phyloP scores from a whole-genome alignment of 2,888 invertebrate genomes.

The Elysia crispata region DNA sequence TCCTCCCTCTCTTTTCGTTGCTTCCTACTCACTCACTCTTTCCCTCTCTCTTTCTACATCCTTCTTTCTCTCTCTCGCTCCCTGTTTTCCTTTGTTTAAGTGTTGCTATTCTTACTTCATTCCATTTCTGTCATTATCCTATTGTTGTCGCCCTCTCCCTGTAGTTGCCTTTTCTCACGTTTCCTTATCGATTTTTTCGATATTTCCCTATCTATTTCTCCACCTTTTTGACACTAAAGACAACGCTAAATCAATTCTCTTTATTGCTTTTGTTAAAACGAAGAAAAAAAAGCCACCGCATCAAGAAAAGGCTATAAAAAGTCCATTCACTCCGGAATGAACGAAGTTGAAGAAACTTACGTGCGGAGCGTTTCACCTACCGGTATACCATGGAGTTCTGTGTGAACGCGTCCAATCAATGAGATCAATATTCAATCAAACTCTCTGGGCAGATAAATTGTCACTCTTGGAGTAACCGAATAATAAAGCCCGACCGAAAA shows the following conservation, averaged over 20 bases:
- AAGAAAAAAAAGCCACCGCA: no score
- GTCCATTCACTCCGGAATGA: no score
- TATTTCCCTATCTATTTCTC: background rate
- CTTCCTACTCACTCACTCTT: conserved; percentile 1
- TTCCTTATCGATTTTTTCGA: no score
- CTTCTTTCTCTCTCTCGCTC: background rate
- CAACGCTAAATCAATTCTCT: background rate
- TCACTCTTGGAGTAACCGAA: background rate
- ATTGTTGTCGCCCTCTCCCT: background rate
- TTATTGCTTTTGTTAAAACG: background rate
- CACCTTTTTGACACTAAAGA: background rate
- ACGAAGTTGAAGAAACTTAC: no score
- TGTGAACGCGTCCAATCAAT: no score
- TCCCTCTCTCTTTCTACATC: background rate
- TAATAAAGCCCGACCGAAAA: background rate
- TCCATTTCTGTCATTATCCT: background rate
- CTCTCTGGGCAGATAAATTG: background rate
- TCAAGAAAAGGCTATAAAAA: no score
- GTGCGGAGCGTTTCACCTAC: no score
- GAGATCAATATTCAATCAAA: no score
- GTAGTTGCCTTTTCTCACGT: background rate
- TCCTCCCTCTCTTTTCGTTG: background rate
- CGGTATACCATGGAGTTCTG: no score
- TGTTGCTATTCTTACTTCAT: background rate
- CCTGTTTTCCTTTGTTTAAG: background rate